phyloP scores from a whole-genome alignment of 2,888 invertebrate genomes.

The Tridacna gigas region DNA sequence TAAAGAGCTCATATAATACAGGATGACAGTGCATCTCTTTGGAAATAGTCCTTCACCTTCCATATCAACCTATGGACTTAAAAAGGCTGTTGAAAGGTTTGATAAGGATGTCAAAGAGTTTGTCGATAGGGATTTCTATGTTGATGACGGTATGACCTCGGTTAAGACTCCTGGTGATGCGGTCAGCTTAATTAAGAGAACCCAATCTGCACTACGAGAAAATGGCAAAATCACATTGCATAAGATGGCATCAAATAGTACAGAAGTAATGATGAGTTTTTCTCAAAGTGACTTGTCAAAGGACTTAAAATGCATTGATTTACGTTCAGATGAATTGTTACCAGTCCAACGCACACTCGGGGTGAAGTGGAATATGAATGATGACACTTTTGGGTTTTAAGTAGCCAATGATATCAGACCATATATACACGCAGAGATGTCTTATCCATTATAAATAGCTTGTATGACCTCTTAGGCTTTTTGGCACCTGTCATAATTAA shows the following conservation, averaged over 20 bases:
- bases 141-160: slow-evolving; percentile 31
- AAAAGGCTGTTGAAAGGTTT: slow-evolving; percentile 14
- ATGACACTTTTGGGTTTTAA: slow-evolving; percentile 1
- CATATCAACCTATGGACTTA: slow-evolving; percentile 50
- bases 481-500: no score
- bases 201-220: slow-evolving; percentile 41
- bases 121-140: slow-evolving; percentile 62
- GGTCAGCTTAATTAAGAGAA: no score
- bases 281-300: no score
- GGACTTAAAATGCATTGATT: neutral
- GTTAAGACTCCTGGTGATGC: neutral
- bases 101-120: slow-evolving; percentile 31
- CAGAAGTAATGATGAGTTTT: neutral
- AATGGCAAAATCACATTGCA: slow-evolving; percentile 14
- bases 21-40: slow-evolving; percentile 59
- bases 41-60: slow-evolving; percentile 62
- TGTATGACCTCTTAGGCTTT: no score
- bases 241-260: slow-evolving; percentile 8
- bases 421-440: neutral
- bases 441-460: neutral
- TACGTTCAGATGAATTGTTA: neutral
- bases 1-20: slow-evolving; percentile 38
- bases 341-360: slow-evolving; percentile 3
- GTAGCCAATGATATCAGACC: slow-evolving; percentile 3
- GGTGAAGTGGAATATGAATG: slow-evolving; percentile 9